phyloP scores from a whole-genome alignment of 1,140 invertebrate genomes.

The Bombus pyrosoma region DNA sequence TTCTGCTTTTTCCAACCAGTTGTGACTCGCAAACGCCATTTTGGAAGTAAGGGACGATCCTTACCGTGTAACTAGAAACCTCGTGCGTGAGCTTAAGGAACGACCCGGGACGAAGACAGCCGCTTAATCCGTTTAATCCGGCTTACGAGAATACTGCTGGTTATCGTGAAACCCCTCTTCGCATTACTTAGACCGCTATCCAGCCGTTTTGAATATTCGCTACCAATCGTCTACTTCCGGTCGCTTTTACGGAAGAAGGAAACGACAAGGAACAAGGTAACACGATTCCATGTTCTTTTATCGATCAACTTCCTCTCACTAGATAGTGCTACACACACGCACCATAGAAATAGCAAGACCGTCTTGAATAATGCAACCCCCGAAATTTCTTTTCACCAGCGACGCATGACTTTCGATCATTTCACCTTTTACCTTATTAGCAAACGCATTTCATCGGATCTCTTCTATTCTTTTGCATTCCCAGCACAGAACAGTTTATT shows the following conservation, averaged over 20 bases:
- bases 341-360: slow-evolving; percentile 32
- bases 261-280: slow-evolving; percentile 35
- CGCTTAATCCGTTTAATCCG: slow-evolving; percentile 69
- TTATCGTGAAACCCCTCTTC: slow-evolving; percentile 63
- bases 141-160: slow-evolving; percentile 69
- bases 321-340: slow-evolving; percentile 16
- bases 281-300: slow-evolving; percentile 49
- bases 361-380: slow-evolving; percentile 13
- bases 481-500: background rate
- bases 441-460: background rate
- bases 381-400: background rate
- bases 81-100: slow-evolving; percentile 63
- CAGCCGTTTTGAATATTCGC: slow-evolving; percentile 61
- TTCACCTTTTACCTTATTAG: background rate
- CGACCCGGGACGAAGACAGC: slow-evolving; percentile 65
- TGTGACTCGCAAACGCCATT: slow-evolving; percentile 27
- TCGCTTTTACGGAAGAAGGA: slow-evolving; percentile 13
- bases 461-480: no score
- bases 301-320: slow-evolving; percentile 42
- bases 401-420: background rate
- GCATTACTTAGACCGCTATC: slow-evolving; percentile 67
- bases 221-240: slow-evolving; percentile 55
- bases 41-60: slow-evolving; percentile 51
- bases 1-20: slow-evolving; percentile 34
- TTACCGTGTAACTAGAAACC: slow-evolving; percentile 64